Percentiles rank a stretch among this genome's conserved stretches.
phyloP scores from a whole-genome alignment of 2,888 invertebrate genomes.

The Drepana falcataria region DNA sequence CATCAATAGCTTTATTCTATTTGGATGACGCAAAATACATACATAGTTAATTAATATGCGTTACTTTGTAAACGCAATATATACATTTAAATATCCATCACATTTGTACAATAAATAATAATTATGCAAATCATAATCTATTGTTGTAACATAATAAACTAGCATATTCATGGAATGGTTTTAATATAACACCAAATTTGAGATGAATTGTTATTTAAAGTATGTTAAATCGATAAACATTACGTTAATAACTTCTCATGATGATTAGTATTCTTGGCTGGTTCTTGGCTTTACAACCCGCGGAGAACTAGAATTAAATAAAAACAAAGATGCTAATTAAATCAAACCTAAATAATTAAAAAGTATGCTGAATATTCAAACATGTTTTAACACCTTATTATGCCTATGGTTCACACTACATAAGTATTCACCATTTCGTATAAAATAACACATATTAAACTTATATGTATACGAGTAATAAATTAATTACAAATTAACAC shows the following conservation, averaged over 20 bases:
- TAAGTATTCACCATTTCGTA: no score
- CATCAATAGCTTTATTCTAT: background rate
- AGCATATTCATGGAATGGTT: slow-evolving; percentile 45
- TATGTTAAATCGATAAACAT: slow-evolving; percentile 1
- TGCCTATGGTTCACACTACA: no score
- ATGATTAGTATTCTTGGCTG: background rate
- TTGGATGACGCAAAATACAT: slow-evolving; percentile 3
- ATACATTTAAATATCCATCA: slow-evolving; percentile 9
- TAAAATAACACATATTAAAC: no score
- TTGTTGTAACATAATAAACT: background rate
- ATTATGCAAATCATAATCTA: slow-evolving; percentile 27
- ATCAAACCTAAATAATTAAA: background rate
- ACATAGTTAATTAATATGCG: slow-evolving; percentile 1
- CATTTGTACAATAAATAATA: slow-evolving; percentile 15
- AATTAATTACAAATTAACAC: no score
- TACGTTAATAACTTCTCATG: slow-evolving; percentile 12
- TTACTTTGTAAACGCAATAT: slow-evolving; percentile 3
- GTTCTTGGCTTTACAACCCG: slow-evolving; percentile 33
- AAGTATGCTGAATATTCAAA: background rate
- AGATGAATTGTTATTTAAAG: slow-evolving; percentile 27
- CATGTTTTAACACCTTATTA: no score
- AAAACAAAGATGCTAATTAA: slow-evolving; percentile 3
- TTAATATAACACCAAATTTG: slow-evolving; percentile 37
- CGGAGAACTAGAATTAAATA: slow-evolving; percentile 50
- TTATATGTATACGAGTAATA: no score